Base-by-base conservation (phyloP, 1,140 invertebrate genomes). In the Cardiocondyla obscurior region DNA sequence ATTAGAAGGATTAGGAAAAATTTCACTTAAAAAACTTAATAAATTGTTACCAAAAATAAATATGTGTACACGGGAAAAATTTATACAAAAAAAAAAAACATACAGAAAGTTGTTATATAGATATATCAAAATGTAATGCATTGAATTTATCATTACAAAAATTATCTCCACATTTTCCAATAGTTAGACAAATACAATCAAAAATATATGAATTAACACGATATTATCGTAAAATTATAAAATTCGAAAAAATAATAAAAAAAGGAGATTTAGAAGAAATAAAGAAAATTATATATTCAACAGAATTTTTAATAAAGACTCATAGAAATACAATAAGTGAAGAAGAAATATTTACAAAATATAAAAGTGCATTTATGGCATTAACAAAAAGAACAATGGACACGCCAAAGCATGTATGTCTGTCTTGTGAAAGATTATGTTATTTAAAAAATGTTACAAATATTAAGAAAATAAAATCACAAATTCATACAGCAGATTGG, bases 141-240 rank as follows among this genome's bases (percentile, higher is more conserved):
- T 28, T 65, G 39, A 49, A 0, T 33, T 1, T 67, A 49, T 0
- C 8, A 1, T 4, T 49, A 28, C 42, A 49, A 12, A 12, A 49
- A 49, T 67, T 67, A 49, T 49, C 42, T n/a, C 42, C 64, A 49
- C 25, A 49, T 49, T 67, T 67, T 12, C 42, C 36, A 42, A 64
- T 16, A 0, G 22, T 55, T 0, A 55, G 25, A 57, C 0, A 57
- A n/a, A n/a, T n/a, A n/a, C n/a, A 30, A 30, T 57, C 16, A 57
- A 28, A n/a, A 7, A 30, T 57, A 30, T 57, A 57, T 57, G 25
- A 16, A 57, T 2, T 57, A 2, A 57, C 12, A 16, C 5, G 14
- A 16, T 57, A 28, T 5, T 30, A 57, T 30, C 3, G 28, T 2
- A 57, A 30, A 0, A 7, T 57, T 1, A 2, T 30, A 57, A 16